Conservation (phyloP, 2,888 invertebrate species). For the Nomada fucata region DNA sequence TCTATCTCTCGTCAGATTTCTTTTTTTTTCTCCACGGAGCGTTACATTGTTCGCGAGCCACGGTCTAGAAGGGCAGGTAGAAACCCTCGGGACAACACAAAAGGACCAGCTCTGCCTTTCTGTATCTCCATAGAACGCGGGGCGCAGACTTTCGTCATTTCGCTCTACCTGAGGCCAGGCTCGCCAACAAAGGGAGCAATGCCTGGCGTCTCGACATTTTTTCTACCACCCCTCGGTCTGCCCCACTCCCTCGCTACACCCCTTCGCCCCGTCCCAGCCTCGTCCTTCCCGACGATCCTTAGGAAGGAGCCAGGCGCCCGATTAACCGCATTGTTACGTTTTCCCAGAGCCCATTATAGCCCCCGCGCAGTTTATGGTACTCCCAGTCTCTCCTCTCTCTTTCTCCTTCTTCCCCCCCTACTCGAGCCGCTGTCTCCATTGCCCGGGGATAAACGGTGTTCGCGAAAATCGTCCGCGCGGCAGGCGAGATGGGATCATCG, state of each 20-base stretch:
- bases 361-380: constrained; percentile 50
- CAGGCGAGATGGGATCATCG: constrained; percentile 58
- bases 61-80: constrained; percentile 62
- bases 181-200: constrained; percentile 65
- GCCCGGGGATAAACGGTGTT: constrained; percentile 34
- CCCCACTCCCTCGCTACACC: constrained; percentile 16
- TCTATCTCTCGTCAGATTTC: constrained; percentile 45
- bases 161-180: constrained; percentile 61
- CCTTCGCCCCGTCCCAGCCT: neutral
- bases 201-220: constrained; percentile 68
- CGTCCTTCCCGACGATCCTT: constrained; percentile 23
- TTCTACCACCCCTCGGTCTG: constrained; percentile 45
- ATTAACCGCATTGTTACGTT: constrained; percentile 78
- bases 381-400: constrained; percentile 1
- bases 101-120: constrained; percentile 66
- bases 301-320: constrained; percentile 71
- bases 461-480: constrained; percentile 40
- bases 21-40: constrained; percentile 11
- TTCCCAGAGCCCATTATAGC: constrained; percentile 68
- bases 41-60: constrained; percentile 67
- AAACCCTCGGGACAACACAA: constrained; percentile 69
- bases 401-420: neutral
- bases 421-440: neutral
- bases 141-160: constrained; percentile 69
- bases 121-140: constrained; percentile 71